phyloP scores from a whole-genome alignment of 2,888 invertebrate genomes.

The Eupsilia transversa region DNA sequence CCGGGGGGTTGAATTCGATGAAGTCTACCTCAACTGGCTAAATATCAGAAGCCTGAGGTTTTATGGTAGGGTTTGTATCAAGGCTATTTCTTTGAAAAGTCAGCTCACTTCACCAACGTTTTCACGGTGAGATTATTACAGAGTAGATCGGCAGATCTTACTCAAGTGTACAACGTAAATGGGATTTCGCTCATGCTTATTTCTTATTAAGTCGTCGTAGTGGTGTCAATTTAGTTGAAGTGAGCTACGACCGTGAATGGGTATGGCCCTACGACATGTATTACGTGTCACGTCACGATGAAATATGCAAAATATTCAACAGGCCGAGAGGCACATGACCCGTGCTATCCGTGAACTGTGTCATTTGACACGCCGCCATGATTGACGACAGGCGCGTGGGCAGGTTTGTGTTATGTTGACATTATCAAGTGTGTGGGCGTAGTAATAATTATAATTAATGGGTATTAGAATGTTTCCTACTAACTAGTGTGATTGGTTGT shows the following conservation, averaged over 20 bases:
- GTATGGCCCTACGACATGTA: not conserved
- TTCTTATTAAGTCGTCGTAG: not conserved
- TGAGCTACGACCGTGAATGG: not conserved
- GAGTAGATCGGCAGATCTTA: not conserved
- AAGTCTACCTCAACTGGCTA: not conserved
- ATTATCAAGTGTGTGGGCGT: constrained; percentile 24
- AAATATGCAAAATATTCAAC: constrained; percentile 22
- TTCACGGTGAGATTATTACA: too few species aligned
- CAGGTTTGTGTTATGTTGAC: constrained; percentile 13
- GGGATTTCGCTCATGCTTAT: not conserved
- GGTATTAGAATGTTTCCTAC: not conserved
- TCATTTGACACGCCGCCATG: constrained; percentile 29
- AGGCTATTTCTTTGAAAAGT: not conserved
- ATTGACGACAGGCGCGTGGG: constrained; percentile 45
- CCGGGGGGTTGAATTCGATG: not conserved
- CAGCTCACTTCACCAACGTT: too few species aligned
- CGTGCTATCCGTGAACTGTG: constrained; percentile 42
- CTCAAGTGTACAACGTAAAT: not conserved
- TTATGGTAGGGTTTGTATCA: not conserved
- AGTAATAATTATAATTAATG: constrained; percentile 9
- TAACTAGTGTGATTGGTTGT: constrained; percentile 1
- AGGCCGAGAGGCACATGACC: constrained; percentile 2
- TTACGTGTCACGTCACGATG: constrained; percentile 12
- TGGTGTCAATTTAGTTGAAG: not conserved
- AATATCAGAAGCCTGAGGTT: not conserved